Evolutionary conservation across 2,888 invertebrate species (phyloP).

Genomic region (Mystacides longicornis): DNA sequence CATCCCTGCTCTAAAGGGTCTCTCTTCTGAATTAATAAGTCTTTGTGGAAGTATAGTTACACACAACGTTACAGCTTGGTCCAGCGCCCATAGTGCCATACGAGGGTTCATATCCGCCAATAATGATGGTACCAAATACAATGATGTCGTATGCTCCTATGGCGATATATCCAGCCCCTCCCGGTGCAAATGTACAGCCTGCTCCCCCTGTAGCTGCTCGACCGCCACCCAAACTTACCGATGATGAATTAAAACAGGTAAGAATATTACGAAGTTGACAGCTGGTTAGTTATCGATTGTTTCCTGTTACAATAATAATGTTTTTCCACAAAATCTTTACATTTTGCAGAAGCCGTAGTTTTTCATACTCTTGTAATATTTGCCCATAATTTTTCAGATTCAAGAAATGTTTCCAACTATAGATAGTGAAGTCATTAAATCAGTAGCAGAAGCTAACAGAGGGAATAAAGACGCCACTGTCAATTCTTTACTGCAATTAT

Average conservation of each 20-base stretch:
- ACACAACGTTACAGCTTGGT: slow-evolving; percentile 31
- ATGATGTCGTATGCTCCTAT: slow-evolving; percentile 43
- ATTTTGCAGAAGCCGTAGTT: too few relatives aligned
- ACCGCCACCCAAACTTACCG: slow-evolving; percentile 40
- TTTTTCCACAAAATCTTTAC: too few relatives aligned
- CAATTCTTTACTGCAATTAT: slow-evolving; percentile 84
- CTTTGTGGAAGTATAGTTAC: neutral
- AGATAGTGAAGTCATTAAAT: slow-evolving; percentile 86
- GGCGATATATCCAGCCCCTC: slow-evolving; percentile 32
- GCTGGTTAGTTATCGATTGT: too few relatives aligned
- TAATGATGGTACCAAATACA: slow-evolving; percentile 64
- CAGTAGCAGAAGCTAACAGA: slow-evolving; percentile 80
- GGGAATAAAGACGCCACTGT: slow-evolving; percentile 88
- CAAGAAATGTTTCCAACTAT: slow-evolving; percentile 96
- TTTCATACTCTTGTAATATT: neutral
- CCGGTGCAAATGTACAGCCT: slow-evolving; percentile 33
- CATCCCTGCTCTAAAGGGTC: too few relatives aligned
- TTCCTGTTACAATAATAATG: too few relatives aligned
- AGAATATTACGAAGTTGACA: neutral
- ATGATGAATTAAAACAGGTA: slow-evolving; percentile 59
- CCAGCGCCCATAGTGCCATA: slow-evolving; percentile 45
- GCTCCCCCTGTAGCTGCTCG: slow-evolving; percentile 17
- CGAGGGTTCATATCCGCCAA: slow-evolving; percentile 47
- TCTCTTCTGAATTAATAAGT: too few relatives aligned
- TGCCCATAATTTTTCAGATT: slow-evolving; percentile 48